Conservation (phyloP, 2,888 invertebrate genomes). For the Cetonia aurata region DNA sequence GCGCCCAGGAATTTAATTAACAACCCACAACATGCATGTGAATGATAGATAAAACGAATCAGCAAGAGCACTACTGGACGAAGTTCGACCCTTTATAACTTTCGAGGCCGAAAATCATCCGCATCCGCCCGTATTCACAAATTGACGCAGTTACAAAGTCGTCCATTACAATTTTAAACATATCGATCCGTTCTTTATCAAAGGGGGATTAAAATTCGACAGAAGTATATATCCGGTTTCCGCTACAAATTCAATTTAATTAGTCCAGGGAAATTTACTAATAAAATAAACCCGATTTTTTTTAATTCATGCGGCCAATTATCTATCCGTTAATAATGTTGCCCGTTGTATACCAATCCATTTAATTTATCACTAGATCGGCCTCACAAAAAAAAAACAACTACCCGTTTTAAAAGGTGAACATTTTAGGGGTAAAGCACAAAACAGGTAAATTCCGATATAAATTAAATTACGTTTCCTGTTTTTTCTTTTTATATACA, state of each 20-base stretch:
- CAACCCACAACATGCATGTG: neutral
- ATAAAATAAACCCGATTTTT: constrained; percentile 25
- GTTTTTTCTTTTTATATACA: no score
- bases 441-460: no score
- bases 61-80: constrained; percentile 1
- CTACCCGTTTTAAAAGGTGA: no score
- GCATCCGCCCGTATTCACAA: constrained; percentile 18
- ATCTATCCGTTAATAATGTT: constrained; percentile 25
- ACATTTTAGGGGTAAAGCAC: no score
- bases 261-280: constrained; percentile 17
- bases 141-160: constrained; percentile 34
- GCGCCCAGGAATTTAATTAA: constrained; percentile 19
- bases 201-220: constrained; percentile 35
- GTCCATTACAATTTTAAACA: constrained; percentile 27
- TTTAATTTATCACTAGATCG: constrained; percentile 8
- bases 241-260: constrained; percentile 32
- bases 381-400: no score
- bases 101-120: constrained; percentile 10
- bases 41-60: constrained; percentile 3
- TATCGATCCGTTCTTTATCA: constrained; percentile 34
- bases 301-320: constrained; percentile 19
- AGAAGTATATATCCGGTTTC: constrained; percentile 19
- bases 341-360: neutral
- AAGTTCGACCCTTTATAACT: constrained; percentile 8
- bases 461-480: no score